These are phyloP conservation scores for Drosophila truncata DNA, from an alignment of 1,140 invertebrate species.

Conservation along the genomic window DNA sequence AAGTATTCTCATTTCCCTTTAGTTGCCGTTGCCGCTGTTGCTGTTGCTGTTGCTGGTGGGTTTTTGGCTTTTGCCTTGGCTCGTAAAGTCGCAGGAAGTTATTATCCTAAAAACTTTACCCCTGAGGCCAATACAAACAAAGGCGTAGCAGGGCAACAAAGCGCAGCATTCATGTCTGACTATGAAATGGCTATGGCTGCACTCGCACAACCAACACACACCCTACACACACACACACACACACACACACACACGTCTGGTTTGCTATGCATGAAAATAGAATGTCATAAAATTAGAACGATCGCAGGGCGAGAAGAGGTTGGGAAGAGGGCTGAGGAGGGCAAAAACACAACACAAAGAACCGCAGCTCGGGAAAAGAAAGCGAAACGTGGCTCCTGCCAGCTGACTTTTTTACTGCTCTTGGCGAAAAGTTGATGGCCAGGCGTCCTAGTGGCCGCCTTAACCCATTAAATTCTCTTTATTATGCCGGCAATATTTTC, in stretches of 20 bases:
- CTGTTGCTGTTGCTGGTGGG: conserved; percentile 49
- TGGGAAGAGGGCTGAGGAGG: background rate
- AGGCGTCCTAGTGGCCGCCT: conserved; percentile 67
- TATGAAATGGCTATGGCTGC: conserved; percentile 72
- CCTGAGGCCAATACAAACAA: conserved; percentile 84
- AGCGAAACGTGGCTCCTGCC: conserved; percentile 51
- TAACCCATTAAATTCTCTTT: conserved; percentile 75
- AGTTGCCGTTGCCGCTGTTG: conserved; percentile 53
- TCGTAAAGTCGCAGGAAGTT: conserved; percentile 84
- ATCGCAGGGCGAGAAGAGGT: conserved; percentile 45
- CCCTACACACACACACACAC: conserved; percentile 7
- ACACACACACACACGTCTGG: conserved; percentile 45
- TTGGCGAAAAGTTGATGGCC: conserved; percentile 77
- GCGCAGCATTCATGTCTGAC: conserved; percentile 80
- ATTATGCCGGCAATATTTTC: conserved; percentile 69
- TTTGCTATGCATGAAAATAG: conserved; percentile 79
- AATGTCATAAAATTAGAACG: conserved; percentile 84
- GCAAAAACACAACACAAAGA: conserved; percentile 26
- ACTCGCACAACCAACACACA: conserved; percentile 27
- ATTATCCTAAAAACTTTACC: conserved; percentile 85
- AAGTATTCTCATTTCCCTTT: conserved; percentile 79
- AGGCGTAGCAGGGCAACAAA: conserved; percentile 81
- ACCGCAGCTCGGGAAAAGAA: conserved; percentile 35
- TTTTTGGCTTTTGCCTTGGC: conserved; percentile 73
- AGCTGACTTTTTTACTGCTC: conserved; percentile 76